phyloP scores from a whole-genome alignment of 2,113 vertebrate species.

The Osmerus mordax region DNA sequence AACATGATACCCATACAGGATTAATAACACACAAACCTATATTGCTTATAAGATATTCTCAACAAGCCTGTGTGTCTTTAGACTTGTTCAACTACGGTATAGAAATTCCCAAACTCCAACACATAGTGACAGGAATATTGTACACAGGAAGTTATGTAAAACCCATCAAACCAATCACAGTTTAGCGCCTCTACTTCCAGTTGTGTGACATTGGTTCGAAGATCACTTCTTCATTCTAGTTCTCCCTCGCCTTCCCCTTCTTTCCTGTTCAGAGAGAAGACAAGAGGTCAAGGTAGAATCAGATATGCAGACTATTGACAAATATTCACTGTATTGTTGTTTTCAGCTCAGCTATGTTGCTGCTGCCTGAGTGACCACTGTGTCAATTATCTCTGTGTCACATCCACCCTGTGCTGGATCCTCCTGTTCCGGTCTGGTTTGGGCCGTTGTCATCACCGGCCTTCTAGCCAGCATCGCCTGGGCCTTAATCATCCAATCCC shows the following conservation, averaged over 20 bases:
- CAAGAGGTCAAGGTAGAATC: not conserved
- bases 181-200: not conserved
- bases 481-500: too few relatives aligned
- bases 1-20: not conserved
- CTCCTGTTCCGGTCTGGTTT: too few relatives aligned
- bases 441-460: too few relatives aligned
- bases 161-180: conserved; percentile 1
- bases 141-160: conserved; percentile 1
- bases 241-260: conserved; percentile 81
- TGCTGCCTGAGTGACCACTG: not conserved
- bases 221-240: conserved; percentile 29
- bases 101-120: too few relatives aligned
- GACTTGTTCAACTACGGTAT: too few relatives aligned
- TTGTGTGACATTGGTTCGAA: not conserved
- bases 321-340: not conserved
- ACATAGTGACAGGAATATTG: too few relatives aligned
- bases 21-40: too few relatives aligned
- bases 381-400: not conserved
- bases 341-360: too few relatives aligned
- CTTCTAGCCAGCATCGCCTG: too few relatives aligned
- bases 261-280: conserved; percentile 71
- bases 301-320: not conserved
- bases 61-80: too few relatives aligned
- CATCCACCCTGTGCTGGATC: too few relatives aligned
- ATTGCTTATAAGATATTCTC: too few relatives aligned